A percentile compares a stretch with the other conserved stretches of the same genome.
Evolutionary conservation across 2,888 invertebrate genomes (phyloP).

Genomic region (Euphydryas editha): DNA sequence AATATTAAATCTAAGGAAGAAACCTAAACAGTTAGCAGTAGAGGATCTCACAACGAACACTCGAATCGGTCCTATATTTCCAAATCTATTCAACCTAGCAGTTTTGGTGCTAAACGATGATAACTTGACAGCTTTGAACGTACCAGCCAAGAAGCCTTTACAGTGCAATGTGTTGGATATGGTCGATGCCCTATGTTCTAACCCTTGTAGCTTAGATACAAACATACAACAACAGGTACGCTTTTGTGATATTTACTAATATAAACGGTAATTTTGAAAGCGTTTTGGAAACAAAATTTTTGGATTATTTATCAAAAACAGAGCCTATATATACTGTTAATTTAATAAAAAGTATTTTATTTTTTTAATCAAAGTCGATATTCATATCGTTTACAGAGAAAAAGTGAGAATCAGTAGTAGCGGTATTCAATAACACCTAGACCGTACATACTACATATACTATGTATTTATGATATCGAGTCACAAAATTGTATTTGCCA

Average conservation of each 20-base stretch:
- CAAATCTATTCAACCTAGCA: constrained; percentile 84
- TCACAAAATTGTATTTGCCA: no score
- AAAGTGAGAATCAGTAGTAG: no score
- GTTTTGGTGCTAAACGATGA: constrained; percentile 84
- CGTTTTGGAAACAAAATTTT: no score
- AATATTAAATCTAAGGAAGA: constrained; percentile 79
- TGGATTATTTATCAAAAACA: no score
- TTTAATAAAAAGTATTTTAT: no score
- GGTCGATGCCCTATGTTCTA: constrained; percentile 83
- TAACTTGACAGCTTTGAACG: constrained; percentile 75
- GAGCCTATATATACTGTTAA: no score
- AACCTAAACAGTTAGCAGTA: constrained; percentile 80
- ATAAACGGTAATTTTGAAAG: no score
- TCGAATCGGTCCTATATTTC: constrained; percentile 83
- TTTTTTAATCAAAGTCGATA: no score
- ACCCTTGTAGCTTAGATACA: constrained; percentile 81
- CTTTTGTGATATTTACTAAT: neutral
- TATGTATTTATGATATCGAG: no score
- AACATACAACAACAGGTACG: constrained; percentile 83
- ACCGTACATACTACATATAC: no score
- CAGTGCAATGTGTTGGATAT: constrained; percentile 80
- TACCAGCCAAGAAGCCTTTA: constrained; percentile 73
- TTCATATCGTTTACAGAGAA: no score
- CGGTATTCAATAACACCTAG: no score
- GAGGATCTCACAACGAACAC: constrained; percentile 83